A percentile compares a stretch with the other conserved stretches of the same genome.
Conservation (phyloP, 2,888 invertebrate genomes). For the Yponomeuta malinellus region DNA sequence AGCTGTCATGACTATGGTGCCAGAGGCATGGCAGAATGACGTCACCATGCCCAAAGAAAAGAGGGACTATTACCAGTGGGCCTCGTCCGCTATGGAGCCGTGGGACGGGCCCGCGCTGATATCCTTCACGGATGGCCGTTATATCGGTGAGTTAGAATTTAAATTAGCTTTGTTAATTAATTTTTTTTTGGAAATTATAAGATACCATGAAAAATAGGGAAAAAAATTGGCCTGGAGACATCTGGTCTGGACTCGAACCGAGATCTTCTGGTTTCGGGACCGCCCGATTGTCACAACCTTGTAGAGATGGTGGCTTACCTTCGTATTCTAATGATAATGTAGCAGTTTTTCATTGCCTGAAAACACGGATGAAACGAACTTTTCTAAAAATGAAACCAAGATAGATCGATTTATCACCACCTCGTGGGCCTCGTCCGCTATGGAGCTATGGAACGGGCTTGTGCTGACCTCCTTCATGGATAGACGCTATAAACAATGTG, state of each 20-base stretch:
- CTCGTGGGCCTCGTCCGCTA: constrained; percentile 91
- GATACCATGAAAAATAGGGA: no score
- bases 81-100: constrained; percentile 98
- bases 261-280: no score
- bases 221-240: no score
- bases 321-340: no score
- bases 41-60: constrained; percentile 94
- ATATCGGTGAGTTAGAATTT: constrained; percentile 79
- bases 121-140: constrained; percentile 98
- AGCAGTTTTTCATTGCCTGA: no score
- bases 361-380: no score
- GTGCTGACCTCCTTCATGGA: constrained; percentile 98
- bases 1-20: constrained; percentile 99
- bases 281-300: no score
- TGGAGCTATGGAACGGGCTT: constrained; percentile 99
- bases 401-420: no score
- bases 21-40: constrained; percentile 99
- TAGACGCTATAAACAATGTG: constrained; percentile 81
- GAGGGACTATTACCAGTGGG: constrained; percentile 97
- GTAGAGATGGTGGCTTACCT: no score
- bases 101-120: constrained; percentile 99
- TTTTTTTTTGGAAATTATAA: no score
- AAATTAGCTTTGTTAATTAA: constrained; percentile 3
- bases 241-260: no score
- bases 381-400: no score